These are phyloP conservation scores for Megaustenia siamemsis DNA, from an alignment of 2,888 invertebrate species.

Conservation along the genomic window DNA sequence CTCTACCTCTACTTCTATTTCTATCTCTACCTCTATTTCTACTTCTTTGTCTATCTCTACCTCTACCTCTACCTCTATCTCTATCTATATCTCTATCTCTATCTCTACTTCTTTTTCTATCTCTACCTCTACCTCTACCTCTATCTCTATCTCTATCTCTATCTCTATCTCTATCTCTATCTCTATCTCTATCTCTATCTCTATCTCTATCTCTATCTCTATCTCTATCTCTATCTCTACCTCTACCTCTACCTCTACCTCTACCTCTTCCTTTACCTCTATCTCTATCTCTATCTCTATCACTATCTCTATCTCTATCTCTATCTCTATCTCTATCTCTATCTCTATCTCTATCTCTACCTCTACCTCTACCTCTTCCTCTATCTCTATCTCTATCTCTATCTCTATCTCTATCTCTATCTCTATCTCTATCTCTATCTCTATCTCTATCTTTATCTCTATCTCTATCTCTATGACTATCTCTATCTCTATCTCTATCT, in stretches of 20 bases:
- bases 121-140: too few species aligned
- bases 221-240: not conserved
- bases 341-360: not conserved
- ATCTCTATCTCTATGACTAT: not conserved
- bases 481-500: not conserved
- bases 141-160: not conserved
- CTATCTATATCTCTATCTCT: not conserved
- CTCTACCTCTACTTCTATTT: too few species aligned
- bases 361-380: too few species aligned
- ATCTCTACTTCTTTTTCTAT: not conserved
- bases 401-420: not conserved
- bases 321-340: not conserved
- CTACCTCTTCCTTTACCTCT: not conserved
- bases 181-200: not conserved
- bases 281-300: not conserved
- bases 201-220: not conserved
- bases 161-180: not conserved
- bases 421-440: not conserved
- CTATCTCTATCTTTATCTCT: too few species aligned
- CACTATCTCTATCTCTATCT: not conserved
- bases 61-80: not conserved
- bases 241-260: not conserved
- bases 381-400: not conserved
- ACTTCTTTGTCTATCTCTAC: not conserved
- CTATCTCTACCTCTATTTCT: not conserved